These are phyloP conservation scores for Caenorhabditis brenneri DNA, from an alignment of 1,140 invertebrate species.

Conservation along the genomic window DNA sequence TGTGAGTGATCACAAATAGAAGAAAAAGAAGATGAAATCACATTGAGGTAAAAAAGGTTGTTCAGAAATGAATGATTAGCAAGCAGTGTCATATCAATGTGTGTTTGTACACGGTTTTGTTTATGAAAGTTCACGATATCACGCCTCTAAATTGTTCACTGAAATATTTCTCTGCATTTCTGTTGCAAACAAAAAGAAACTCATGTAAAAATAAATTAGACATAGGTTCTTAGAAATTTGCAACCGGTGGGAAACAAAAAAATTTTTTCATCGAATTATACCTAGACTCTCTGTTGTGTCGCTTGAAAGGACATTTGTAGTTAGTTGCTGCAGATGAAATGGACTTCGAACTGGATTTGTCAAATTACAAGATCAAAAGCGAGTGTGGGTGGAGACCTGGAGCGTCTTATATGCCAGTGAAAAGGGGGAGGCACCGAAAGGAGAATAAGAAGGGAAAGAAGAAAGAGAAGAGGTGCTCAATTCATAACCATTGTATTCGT, in stretches of 20 bases:
- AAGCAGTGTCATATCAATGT: conserved; percentile 16
- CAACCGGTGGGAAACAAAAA: background rate
- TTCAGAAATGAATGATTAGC: conserved; percentile 34
- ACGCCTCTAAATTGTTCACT: background rate
- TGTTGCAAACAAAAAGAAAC: background rate
- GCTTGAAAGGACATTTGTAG: conserved; percentile 3
- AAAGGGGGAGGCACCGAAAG: background rate
- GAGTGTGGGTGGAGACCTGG: background rate
- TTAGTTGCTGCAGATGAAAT: conserved; percentile 31
- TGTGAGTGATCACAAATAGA: background rate
- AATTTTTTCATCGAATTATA: conserved; percentile 4
- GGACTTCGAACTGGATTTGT: conserved; percentile 28
- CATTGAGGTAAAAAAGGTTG: conserved; percentile 11
- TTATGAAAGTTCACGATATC: conserved; percentile 33
- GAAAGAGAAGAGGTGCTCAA: conserved; percentile 20
- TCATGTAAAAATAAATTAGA: background rate
- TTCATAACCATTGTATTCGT: conserved; percentile 36
- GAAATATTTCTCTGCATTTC: background rate
- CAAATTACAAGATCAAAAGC: background rate
- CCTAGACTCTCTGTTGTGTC: background rate
- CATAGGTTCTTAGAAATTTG: background rate
- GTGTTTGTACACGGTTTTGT: conserved; percentile 30
- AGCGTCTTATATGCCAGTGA: conserved; percentile 9
- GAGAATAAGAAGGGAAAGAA: background rate
- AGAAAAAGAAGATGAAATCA: background rate